A percentile compares a stretch with the other conserved stretches of the same genome.
Conservation (phyloP, 2,113 vertebrate genomes). For the Terrapene triunguis region DNA sequence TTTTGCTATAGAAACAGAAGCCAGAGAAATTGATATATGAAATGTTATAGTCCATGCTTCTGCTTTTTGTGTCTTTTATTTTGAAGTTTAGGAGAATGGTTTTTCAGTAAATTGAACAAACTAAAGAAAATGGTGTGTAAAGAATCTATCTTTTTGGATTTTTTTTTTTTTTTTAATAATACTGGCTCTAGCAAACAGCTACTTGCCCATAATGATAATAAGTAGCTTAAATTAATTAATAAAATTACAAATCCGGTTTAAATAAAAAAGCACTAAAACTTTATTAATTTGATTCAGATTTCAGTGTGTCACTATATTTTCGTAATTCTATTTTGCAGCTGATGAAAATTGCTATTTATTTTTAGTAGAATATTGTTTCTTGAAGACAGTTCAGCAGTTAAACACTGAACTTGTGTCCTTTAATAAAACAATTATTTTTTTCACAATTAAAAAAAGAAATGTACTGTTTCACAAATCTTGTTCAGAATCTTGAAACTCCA, state of each 20-base stretch:
- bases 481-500: not conserved
- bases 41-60: not conserved
- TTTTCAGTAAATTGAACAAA: not conserved
- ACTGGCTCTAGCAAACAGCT: not conserved
- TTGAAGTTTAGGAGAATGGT: not conserved
- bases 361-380: not conserved
- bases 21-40: accelerated
- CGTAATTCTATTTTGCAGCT: not conserved
- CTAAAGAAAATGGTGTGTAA: accelerated
- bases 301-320: not conserved
- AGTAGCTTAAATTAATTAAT: not conserved
- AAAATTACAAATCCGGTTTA: not conserved
- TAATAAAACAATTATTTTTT: not conserved
- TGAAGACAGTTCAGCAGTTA: not conserved
- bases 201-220: not conserved
- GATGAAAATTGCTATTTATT: not conserved
- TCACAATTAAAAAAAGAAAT: not conserved
- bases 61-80: not conserved
- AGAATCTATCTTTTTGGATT: accelerated
- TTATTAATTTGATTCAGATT: not conserved
- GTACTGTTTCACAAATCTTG: not conserved
- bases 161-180: not conserved
- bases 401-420: not conserved
- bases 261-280: not conserved
- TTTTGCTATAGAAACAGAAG: not conserved